Evolutionary conservation across 2,888 invertebrate species (phyloP), one percentile per base, ranked within the genome.

Genomic region (Orthonychiurus folsomi): DNA sequence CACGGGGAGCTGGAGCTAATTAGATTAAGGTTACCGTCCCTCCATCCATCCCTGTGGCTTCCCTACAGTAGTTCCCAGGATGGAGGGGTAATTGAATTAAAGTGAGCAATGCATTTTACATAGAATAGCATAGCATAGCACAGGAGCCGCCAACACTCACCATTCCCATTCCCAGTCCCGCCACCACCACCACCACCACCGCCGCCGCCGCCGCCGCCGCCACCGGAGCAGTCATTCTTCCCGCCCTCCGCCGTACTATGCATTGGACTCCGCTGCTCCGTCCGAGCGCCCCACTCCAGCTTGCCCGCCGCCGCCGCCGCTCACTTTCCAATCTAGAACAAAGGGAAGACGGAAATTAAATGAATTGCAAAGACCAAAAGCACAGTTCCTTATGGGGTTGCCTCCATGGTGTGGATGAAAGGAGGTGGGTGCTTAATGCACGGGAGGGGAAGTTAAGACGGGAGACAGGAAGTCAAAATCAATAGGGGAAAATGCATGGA

Each of bases 1-100:
- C 67, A 69, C 66, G 69, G 68, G 68, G 60, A 64, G 64, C 69
- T 71, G 68, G 60, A 64, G 64, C 69, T 71, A 70, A 71, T 70
- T 71, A 70, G 69, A 71, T 71, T 71, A 69, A 59, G 63, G 61
- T 37, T 37, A 37, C n/a, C n/a, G n/a, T n/a, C n/a, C n/a, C n/a
- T n/a, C n/a, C n/a, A n/a, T n/a, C n/a, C n/a, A n/a, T n/a, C n/a
- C n/a, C n/a, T n/a, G n/a, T n/a, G n/a, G n/a, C n/a, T n/a, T n/a
- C n/a, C n/a, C n/a, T n/a, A n/a, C n/a, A n/a, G n/a, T n/a, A n/a
- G n/a, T n/a, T n/a, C n/a, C n/a, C n/a, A 15, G 37, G 37, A n/a
- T n/a, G n/a, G 37, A 37, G 37, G 37, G 15, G 37, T 37, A 37
- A 37, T 37, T 37, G 9, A 37, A 37, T 37, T 37, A 37, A 37